A percentile compares a stretch with the other conserved stretches of the same genome.
phyloP scores from a whole-genome alignment of 2,797 vertebrate species.

The Salmo trutta region DNA sequence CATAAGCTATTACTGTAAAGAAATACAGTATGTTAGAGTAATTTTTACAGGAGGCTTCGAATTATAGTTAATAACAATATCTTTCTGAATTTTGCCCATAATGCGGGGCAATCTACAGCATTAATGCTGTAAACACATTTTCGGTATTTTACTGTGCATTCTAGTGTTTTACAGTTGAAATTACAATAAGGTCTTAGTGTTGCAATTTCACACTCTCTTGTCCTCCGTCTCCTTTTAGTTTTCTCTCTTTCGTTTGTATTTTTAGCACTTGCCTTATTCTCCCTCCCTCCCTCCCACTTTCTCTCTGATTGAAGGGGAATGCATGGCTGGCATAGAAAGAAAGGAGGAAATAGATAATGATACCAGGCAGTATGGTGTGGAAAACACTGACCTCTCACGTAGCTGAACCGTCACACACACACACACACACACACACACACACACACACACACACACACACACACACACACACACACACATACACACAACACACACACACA shows the following conservation, averaged over 20 bases:
- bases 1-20: too few species aligned
- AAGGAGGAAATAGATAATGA: constrained; percentile 63
- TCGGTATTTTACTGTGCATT: too few species aligned
- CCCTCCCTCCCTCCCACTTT: constrained; percentile 24
- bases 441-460: constrained; percentile 14
- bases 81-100: too few species aligned
- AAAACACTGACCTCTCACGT: constrained; percentile 67
- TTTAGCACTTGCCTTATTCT: constrained; percentile 5
- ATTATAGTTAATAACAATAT: too few species aligned
- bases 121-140: too few species aligned
- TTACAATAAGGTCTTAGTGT: too few species aligned
- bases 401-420: constrained; percentile 37
- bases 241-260: not conserved
- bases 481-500: constrained; percentile 16
- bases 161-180: too few species aligned
- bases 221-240: not conserved
- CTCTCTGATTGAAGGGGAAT: constrained; percentile 60
- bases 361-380: constrained; percentile 57
- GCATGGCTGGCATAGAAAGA: constrained; percentile 54
- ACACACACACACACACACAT: too few species aligned
- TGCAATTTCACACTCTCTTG: too few species aligned
- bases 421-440: constrained; percentile 30
- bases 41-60: too few species aligned
- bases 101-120: too few species aligned
- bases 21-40: too few species aligned